Base-by-base conservation (phyloP, 2,113 vertebrate species). In the Pluvianellus socialis region DNA sequence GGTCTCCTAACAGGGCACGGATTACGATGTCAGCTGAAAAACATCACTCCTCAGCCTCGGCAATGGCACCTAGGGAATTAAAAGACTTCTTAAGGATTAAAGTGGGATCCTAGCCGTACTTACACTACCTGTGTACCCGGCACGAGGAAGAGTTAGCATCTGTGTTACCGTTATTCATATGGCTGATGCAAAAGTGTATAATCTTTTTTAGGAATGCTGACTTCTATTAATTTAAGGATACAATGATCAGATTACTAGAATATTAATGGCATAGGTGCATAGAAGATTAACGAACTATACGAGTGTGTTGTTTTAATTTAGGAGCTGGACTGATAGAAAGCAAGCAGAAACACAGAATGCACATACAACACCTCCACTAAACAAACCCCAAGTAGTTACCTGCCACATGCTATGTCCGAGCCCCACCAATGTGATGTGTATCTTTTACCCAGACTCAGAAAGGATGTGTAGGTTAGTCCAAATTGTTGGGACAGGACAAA, bases 1-100 rank as follows among this genome's bases (percentile, higher is more conserved):
- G 1, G 33, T 10, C 61, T 84, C 1, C 0, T 22, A 77, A 28
- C 0, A 0, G 58, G 7, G 38, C 59, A 35, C 0, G 5, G 70
- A 76, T 79, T 82, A 75, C 62, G 53, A 7, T 0, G 10, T 15
- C 80, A 82, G 62, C 66, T 65, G 53, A 65, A 76, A 88, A 90
- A n/a, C 61, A 81, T 10, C 55, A 71, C 87, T 85, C 50, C 68
- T 70, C 63, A 84, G 80, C 53, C 83, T 89, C 5, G 77, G 93
- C 56, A n/a, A 6, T 10, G 45, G 84, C 49, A 76, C 58, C 62
- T 24, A 27, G 59, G 75, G 58, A 95, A 86, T 40, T 58, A 50
- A 79, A 59, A 66, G 59, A 62, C 38, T 30, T 93, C 38, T 58
- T 45, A 66, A 91, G 71, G 67, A 90, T 86, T 82, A 66, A 62